Evolutionary conservation across 2,888 invertebrate species (phyloP).

Genomic region (Eristalis intricaria): DNA sequence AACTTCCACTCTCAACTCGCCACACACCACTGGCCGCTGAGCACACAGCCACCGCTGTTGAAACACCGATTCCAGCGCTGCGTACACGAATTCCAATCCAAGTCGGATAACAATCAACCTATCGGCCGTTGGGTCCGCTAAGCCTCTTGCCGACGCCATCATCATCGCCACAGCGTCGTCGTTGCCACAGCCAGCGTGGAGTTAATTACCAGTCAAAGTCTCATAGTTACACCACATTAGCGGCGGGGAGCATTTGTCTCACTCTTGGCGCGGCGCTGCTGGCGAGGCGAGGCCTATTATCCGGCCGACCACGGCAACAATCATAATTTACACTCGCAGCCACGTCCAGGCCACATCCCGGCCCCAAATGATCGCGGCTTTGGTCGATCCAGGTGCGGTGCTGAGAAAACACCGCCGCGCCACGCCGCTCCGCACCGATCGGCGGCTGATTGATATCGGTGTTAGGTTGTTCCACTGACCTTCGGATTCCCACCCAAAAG

Average conservation of each 20-base stretch:
- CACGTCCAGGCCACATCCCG: neutral
- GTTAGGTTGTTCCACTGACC: slow-evolving; percentile 68
- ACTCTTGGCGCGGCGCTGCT: neutral
- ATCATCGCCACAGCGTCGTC: neutral
- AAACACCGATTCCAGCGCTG: slow-evolving; percentile 44
- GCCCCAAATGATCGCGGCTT: too few relatives aligned
- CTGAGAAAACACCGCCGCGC: neutral
- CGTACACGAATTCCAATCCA: slow-evolving; percentile 59
- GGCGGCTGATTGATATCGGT: slow-evolving; percentile 50
- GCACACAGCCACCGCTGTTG: neutral
- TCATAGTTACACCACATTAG: slow-evolving; percentile 49
- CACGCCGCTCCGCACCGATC: neutral
- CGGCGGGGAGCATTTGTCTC: slow-evolving; percentile 37
- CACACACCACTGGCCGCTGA: neutral
- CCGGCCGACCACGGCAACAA: slow-evolving; percentile 30
- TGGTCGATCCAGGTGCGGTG: slow-evolving; percentile 26
- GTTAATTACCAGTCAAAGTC: slow-evolving; percentile 56
- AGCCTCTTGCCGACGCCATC: neutral
- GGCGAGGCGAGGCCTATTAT: slow-evolving; percentile 25
- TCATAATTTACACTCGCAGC: slow-evolving; percentile 55
- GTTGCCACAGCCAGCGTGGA: slow-evolving; percentile 1
- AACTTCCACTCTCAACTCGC: slow-evolving; percentile 13
- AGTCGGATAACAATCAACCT: slow-evolving; percentile 51
- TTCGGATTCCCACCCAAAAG: slow-evolving; percentile 57
- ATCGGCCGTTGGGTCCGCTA: slow-evolving; percentile 3